Percentiles rank a stretch among this genome's conserved stretches.
Evolutionary conservation across 2,113 vertebrate genomes (phyloP).

Genomic region (Melanocharis versteri): DNA sequence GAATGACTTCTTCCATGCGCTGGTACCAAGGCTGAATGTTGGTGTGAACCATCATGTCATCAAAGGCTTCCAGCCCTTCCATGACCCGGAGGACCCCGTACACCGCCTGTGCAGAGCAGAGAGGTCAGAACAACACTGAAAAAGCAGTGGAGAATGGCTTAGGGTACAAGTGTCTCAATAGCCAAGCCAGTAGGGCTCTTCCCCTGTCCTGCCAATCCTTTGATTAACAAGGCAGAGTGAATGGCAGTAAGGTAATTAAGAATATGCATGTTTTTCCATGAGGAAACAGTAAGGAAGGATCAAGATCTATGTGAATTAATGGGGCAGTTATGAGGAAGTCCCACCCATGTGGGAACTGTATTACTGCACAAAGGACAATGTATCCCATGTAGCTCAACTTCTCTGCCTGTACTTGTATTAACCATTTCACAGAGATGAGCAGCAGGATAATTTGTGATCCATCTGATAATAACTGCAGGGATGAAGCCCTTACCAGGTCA

Average conservation of each 20-base stretch:
- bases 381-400: not conserved
- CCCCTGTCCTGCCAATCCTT: not conserved
- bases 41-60: conserved; percentile 92
- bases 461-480: not conserved
- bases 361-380: not conserved
- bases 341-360: not conserved
- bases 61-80: conserved; percentile 92
- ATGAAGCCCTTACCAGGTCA: conserved; percentile 83
- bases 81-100: conserved; percentile 93
- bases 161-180: not conserved
- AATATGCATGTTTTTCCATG: not conserved
- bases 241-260: not conserved
- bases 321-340: not conserved
- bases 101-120: conserved; percentile 78
- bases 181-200: not conserved
- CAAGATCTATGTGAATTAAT: not conserved
- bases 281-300: not conserved
- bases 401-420: not conserved
- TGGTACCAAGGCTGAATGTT: conserved; percentile 88
- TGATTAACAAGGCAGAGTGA: not conserved
- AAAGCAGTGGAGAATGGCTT: not conserved
- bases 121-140: not conserved
- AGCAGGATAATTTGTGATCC: not conserved
- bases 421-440: not conserved
- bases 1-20: conserved; percentile 80